A percentile compares a stretch with the other conserved stretches of the same genome.
Evolutionary conservation across 35 echinoderm and acorn worm genomes (phyloP).

Genomic region (Apostichopus parvimensis): DNA sequence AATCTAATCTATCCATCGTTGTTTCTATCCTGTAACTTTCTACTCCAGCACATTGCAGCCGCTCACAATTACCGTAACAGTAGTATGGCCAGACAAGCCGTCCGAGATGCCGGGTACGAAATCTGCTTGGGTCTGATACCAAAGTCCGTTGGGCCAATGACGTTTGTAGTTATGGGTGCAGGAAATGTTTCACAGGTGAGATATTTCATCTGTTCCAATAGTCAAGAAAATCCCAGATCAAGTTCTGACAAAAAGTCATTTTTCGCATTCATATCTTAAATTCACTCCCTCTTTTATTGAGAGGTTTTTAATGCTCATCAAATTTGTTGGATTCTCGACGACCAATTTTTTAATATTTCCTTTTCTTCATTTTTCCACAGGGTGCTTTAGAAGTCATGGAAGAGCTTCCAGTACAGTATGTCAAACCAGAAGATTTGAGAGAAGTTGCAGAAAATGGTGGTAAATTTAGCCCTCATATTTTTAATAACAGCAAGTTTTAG

Average conservation of each 20-base stretch:
- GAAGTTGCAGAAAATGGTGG: conserved; percentile 87
- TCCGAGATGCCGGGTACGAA: conserved; percentile 88
- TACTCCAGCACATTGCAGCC: conserved; percentile 83
- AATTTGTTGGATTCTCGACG: no score
- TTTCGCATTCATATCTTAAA: no score
- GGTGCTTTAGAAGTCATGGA: conserved; percentile 86
- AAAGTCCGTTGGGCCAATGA: conserved; percentile 83
- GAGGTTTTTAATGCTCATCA: no score
- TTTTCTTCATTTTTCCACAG: not conserved
- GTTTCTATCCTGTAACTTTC: not conserved
- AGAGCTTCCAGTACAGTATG: conserved; percentile 82
- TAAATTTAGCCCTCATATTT: not conserved
- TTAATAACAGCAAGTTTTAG: no score
- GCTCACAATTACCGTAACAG: conserved; percentile 95
- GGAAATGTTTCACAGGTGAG: conserved; percentile 96
- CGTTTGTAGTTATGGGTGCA: conserved; percentile 94
- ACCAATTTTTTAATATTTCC: no score
- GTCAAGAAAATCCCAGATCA: no score
- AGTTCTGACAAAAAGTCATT: no score
- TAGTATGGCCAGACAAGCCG: conserved; percentile 84
- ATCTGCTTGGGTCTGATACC: conserved; percentile 76
- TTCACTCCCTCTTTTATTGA: no score
- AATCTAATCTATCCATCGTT: no score
- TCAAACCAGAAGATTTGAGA: conserved; percentile 81
- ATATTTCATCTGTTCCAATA: not conserved